Percentiles rank a stretch among this genome's conserved stretches.
These are phyloP conservation scores for Acrobasis repandana DNA, from an alignment of 2,888 invertebrate genomes.

Conservation along the genomic window DNA sequence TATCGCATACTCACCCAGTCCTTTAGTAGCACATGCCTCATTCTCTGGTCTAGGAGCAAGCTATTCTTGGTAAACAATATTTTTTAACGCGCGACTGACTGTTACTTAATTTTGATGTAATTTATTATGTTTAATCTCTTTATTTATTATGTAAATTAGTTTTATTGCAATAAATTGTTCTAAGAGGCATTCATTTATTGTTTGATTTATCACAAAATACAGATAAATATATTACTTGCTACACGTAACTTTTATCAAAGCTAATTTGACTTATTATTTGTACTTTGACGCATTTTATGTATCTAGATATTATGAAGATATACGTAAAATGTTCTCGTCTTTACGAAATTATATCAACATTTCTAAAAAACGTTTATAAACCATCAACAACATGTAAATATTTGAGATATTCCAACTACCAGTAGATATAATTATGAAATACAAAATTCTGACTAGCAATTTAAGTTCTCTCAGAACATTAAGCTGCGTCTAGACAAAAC, in stretches of 20 bases:
- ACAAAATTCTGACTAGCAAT: conserved; percentile 38
- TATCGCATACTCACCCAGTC: conserved; percentile 45
- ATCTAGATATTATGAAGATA: no score
- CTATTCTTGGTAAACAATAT: conserved; percentile 53
- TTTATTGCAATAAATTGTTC: conserved; percentile 20
- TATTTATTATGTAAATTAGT: conserved; percentile 28
- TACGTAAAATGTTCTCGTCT: no score
- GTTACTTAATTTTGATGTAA: conserved; percentile 24
- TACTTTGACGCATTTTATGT: no score
- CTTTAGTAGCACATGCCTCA: conserved; percentile 49
- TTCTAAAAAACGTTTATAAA: not conserved
- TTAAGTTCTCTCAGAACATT: conserved; percentile 36
- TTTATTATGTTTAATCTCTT: conserved; percentile 40
- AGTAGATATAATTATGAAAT: conserved; percentile 37
- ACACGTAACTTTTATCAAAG: no score
- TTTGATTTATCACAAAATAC: no score
- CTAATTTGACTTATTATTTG: no score
- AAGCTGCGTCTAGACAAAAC: conserved; percentile 37
- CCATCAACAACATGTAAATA: conserved; percentile 3
- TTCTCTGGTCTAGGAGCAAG: conserved; percentile 47
- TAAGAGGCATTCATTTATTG: not conserved
- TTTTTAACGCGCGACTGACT: conserved; percentile 54
- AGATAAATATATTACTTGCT: no score
- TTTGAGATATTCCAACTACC: conserved; percentile 6
- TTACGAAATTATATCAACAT: no score